These are phyloP conservation scores for Procapra przewalskii DNA, from an alignment of 2,113 vertebrate species.

Conservation along the genomic window DNA sequence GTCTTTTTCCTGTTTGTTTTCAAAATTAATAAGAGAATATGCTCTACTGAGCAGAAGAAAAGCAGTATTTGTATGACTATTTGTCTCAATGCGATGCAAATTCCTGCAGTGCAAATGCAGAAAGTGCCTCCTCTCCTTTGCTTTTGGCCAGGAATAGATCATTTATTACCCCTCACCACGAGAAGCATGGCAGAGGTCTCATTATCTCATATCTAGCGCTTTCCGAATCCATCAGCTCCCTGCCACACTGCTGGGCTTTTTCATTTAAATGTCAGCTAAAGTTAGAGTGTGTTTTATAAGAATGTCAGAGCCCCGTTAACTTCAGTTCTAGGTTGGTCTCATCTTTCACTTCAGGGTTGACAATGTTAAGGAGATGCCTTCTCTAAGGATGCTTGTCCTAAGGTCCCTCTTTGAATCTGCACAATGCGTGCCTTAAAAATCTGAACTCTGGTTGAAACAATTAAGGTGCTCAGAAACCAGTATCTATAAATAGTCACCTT, in stretches of 20 bases:
- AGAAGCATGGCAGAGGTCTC: slow-evolving; percentile 24
- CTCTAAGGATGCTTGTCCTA: not conserved
- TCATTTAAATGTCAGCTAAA: slow-evolving; percentile 63
- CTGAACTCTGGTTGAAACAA: not conserved
- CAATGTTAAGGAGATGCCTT: slow-evolving; percentile 30
- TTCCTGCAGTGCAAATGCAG: not conserved
- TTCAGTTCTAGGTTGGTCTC: not conserved
- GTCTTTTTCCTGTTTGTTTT: slow-evolving; percentile 32
- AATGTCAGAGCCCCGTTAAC: slow-evolving; percentile 21
- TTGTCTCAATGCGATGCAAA: not conserved
- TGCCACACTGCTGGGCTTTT: slow-evolving; percentile 20
- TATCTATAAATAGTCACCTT: slow-evolving; percentile 15
- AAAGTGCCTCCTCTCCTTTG: not conserved
- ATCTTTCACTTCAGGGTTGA: slow-evolving; percentile 35
- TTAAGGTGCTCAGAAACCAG: slow-evolving; percentile 1
- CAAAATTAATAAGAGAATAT: slow-evolving; percentile 48
- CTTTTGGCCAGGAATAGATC: slow-evolving; percentile 59
- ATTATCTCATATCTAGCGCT: slow-evolving; percentile 23
- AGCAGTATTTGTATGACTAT: slow-evolving; percentile 34
- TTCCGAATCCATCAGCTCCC: slow-evolving; percentile 37
- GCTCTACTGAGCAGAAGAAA: slow-evolving; percentile 41
- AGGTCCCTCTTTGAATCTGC: slow-evolving; percentile 11
- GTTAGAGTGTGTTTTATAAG: slow-evolving; percentile 4
- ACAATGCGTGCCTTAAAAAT: slow-evolving; percentile 31
- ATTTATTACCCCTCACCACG: slow-evolving; percentile 23